Conservation (phyloP, 1,140 invertebrate species). For the Paracyclopina nana region DNA sequence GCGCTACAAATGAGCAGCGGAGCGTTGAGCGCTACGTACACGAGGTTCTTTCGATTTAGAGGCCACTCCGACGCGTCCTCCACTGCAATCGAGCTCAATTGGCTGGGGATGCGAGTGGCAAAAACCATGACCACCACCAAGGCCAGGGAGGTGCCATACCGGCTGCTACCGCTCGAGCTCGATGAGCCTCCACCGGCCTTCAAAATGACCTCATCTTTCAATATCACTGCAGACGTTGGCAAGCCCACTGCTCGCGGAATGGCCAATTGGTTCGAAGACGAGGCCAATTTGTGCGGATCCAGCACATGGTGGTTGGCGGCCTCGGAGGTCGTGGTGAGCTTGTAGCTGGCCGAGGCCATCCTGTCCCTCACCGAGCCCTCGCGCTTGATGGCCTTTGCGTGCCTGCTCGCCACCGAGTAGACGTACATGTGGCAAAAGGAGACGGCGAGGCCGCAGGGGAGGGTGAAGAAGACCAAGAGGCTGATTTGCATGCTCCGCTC, state of each 20-base stretch:
- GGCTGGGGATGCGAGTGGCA: neutral
- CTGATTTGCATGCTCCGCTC: too few species aligned
- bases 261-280: too few species aligned
- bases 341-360: too few species aligned
- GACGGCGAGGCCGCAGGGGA: neutral
- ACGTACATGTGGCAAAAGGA: neutral
- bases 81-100: neutral
- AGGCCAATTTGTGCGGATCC: too few species aligned
- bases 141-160: neutral
- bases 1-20: neutral
- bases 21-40: neutral
- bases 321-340: too few species aligned
- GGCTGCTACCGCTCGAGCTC: neutral
- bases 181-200: neutral
- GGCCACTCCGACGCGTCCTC: neutral
- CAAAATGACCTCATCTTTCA: too few species aligned
- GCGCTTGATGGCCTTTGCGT: too few species aligned
- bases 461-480: neutral
- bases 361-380: too few species aligned
- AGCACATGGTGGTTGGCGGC: too few species aligned
- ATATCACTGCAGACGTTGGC: too few species aligned
- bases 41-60: too few species aligned
- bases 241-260: too few species aligned
- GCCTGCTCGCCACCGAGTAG: neutral
- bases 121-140: neutral